phyloP scores from a whole-genome alignment of 64 coral and sea anemone species.

The Dendrophyllia cribrosa region DNA sequence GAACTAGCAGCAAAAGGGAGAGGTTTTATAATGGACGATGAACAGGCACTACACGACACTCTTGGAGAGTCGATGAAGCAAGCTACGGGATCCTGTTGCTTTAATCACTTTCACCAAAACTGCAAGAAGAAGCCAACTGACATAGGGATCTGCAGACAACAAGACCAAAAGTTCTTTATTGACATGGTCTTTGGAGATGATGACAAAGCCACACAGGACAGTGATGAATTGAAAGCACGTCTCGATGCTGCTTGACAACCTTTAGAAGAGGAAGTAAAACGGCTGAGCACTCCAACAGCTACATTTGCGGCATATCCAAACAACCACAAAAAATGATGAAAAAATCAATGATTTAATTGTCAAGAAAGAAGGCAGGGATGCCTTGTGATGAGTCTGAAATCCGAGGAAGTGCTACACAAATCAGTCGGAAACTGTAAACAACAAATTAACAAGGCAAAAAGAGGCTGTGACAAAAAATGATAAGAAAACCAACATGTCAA shows the following conservation, averaged over 20 bases:
- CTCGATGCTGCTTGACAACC: not conserved
- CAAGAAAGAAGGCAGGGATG: conserved; percentile 40
- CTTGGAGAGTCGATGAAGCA: conserved; percentile 32
- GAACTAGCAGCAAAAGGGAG: not conserved
- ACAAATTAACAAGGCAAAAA: conserved; percentile 44
- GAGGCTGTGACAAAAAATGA: conserved; percentile 38
- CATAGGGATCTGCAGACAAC: conserved; percentile 4
- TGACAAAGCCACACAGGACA: conserved; percentile 32
- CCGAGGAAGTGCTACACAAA: conserved; percentile 36
- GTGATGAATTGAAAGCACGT: conserved; percentile 23
- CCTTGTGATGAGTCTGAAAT: too few species aligned
- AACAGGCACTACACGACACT: conserved; percentile 14
- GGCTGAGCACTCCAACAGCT: not conserved
- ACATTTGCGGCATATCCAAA: not conserved
- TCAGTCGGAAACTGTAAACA: conserved; percentile 41
- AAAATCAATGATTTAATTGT: conserved; percentile 40
- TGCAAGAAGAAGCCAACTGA: conserved; percentile 15
- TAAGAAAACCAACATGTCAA: conserved; percentile 44
- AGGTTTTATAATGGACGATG: conserved; percentile 18
- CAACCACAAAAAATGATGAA: conserved; percentile 61
- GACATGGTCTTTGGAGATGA: conserved; percentile 28
- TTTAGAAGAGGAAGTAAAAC: conserved; percentile 32
- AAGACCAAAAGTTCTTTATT: conserved; percentile 17
- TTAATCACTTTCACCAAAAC: conserved; percentile 40
- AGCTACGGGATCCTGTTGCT: conserved; percentile 28